phyloP scores from a whole-genome alignment of 2,797 vertebrate genomes.

The Neopelma chrysocephalum region DNA sequence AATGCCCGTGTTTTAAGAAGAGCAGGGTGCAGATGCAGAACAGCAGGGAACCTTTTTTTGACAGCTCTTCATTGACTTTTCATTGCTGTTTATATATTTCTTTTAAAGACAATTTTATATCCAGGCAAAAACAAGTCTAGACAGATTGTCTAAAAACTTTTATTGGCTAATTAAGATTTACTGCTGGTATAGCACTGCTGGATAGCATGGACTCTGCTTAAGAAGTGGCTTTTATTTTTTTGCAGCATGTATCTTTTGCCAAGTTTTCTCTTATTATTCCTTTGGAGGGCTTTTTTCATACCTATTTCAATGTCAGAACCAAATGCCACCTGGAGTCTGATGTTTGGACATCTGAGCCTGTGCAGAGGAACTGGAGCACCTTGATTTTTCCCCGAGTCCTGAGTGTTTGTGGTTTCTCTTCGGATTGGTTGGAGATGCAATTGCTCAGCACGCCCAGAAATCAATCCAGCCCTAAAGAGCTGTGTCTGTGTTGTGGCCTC shows the following conservation, averaged over 20 bases:
- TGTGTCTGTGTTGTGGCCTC: not conserved
- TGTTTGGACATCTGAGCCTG: not conserved
- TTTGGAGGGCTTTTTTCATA: not conserved
- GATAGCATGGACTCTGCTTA: not conserved
- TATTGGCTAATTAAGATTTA: constrained; percentile 51
- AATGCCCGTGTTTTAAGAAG: not conserved
- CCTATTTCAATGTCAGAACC: not conserved
- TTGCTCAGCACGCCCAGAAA: not conserved
- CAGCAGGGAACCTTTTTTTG: not conserved
- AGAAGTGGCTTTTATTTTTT: not conserved
- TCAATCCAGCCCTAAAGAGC: not conserved
- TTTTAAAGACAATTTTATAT: constrained; percentile 35
- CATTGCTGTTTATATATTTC: constrained; percentile 33
- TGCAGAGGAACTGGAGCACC: not conserved
- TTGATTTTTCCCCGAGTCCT: not conserved
- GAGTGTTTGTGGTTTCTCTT: not conserved
- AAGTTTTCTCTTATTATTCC: not conserved
- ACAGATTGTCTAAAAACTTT: constrained; percentile 57
- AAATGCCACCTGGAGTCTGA: not conserved
- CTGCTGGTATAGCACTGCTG: constrained; percentile 13
- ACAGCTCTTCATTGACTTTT: not conserved
- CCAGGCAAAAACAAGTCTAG: constrained; percentile 42
- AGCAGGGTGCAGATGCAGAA: constrained; percentile 16
- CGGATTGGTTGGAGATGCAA: not conserved
- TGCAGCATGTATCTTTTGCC: not conserved